phyloP scores from a whole-genome alignment of 2,888 invertebrate species.

The Julus scandinavius region DNA sequence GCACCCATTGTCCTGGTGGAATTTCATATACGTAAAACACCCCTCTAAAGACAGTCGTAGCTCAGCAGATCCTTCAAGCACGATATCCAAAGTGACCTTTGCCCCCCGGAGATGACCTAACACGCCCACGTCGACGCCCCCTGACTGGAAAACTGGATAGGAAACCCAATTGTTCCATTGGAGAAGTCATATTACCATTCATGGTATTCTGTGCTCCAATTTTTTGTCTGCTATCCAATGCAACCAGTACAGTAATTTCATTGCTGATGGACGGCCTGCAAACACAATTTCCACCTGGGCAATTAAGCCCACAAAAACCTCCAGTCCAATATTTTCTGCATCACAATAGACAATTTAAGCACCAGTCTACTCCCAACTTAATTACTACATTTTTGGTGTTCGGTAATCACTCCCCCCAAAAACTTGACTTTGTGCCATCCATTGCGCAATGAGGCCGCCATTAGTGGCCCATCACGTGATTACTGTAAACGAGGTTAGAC shows the following conservation, averaged over 20 bases:
- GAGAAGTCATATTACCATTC: neutral
- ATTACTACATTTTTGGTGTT: neutral
- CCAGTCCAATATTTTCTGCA: neutral
- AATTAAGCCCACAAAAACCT: neutral
- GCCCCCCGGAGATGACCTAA: neutral
- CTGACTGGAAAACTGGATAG: neutral
- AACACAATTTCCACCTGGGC: neutral
- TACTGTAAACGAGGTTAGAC: neutral
- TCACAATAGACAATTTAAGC: neutral
- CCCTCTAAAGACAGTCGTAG: neutral
- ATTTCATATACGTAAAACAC: neutral
- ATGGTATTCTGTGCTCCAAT: neutral
- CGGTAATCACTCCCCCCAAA: neutral
- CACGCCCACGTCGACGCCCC: conserved; percentile 3
- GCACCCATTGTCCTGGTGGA: neutral
- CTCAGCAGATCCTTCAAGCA: conserved; percentile 23
- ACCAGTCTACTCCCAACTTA: neutral
- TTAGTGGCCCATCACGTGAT: neutral
- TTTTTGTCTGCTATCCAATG: neutral
- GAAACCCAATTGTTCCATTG: neutral
- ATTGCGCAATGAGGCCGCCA: neutral
- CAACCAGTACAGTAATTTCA: neutral
- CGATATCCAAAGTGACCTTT: conserved; percentile 26
- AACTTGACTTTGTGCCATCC: neutral
- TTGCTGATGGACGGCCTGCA: neutral